Evolutionary conservation across 2,888 invertebrate genomes (phyloP).

Genomic region (Gordius sp.): DNA sequence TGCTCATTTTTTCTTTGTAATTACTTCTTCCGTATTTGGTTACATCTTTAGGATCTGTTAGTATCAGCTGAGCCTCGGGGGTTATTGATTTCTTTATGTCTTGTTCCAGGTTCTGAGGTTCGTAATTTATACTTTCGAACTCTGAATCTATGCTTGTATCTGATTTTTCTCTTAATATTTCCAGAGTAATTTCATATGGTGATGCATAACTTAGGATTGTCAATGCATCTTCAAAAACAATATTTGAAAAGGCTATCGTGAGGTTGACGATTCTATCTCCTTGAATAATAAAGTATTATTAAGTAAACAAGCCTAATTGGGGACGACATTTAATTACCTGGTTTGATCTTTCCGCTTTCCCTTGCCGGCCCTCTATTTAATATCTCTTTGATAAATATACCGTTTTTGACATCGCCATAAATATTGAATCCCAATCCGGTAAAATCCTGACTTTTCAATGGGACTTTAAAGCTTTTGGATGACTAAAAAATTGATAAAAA

Average conservation of each 20-base stretch:
- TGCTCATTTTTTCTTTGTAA: no score
- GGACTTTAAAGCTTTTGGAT: conserved; percentile 40
- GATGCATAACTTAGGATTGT: conserved; percentile 66
- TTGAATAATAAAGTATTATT: conserved; percentile 26
- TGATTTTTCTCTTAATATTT: conserved; percentile 16
- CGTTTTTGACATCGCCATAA: conserved; percentile 63
- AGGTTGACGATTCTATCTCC: conserved; percentile 63
- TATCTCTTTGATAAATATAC: conserved; percentile 60
- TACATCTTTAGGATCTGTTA: no score
- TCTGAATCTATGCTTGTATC: no score
- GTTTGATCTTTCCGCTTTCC: conserved; percentile 49
- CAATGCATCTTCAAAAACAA: conserved; percentile 64
- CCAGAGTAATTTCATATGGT: conserved; percentile 46
- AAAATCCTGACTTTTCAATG: conserved; percentile 55
- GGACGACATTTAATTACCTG: conserved; percentile 37
- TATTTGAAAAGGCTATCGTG: conserved; percentile 57
- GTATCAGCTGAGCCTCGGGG: no score
- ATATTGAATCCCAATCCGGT: conserved; percentile 62
- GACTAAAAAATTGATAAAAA: no score
- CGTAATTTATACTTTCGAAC: no score
- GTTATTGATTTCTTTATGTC: no score
- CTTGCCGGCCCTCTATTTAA: conserved; percentile 59
- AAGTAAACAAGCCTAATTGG: neutral
- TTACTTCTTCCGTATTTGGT: no score
- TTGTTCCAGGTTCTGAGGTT: no score